Conservation (phyloP, 2,888 invertebrate species). For the Pyrrhia umbra region DNA sequence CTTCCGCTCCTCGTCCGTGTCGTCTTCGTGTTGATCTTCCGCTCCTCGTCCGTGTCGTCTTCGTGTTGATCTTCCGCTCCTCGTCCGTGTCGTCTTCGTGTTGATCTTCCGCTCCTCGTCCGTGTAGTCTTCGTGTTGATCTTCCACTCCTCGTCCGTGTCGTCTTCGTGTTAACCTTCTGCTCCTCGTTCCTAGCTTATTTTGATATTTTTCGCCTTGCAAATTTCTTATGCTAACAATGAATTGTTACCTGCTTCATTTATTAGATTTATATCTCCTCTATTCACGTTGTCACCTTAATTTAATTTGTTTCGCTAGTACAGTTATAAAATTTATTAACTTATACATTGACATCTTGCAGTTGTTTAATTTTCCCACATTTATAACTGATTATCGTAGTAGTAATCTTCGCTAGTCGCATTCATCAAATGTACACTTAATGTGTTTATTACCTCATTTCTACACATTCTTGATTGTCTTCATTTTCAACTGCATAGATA, state of each 20-base stretch:
- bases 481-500: background rate
- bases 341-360: background rate
- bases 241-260: constrained; percentile 31
- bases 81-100: constrained; percentile 7
- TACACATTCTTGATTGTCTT: background rate
- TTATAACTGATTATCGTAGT: background rate
- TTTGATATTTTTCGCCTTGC: constrained; percentile 36
- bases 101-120: constrained; percentile 9
- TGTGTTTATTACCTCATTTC: background rate
- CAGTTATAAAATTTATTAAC: background rate
- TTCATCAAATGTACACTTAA: background rate
- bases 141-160: constrained; percentile 4
- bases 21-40: constrained; percentile 7
- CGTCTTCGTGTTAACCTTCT: constrained; percentile 6
- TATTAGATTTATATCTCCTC: background rate
- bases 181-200: constrained; percentile 31
- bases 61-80: background rate
- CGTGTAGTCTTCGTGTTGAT: constrained; percentile 4
- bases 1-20: constrained; percentile 28
- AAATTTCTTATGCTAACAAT: constrained; percentile 5
- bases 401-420: background rate
- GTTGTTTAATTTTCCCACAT: constrained; percentile 1
- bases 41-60: constrained; percentile 27
- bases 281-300: background rate
- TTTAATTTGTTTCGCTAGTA: background rate